phyloP scores from a whole-genome alignment of 2,888 invertebrate genomes.

The Agrotis clavis region DNA sequence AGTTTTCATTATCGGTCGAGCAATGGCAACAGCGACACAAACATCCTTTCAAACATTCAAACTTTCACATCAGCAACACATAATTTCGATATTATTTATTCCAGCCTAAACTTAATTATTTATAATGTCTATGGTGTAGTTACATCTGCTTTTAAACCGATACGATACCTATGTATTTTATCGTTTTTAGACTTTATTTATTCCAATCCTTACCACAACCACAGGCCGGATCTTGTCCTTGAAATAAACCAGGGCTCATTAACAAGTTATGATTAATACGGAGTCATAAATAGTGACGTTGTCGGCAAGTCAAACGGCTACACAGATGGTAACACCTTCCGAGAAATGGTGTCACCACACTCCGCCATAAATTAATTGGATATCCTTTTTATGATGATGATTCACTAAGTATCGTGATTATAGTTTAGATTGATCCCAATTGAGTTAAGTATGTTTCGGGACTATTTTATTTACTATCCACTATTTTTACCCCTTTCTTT shows the following conservation, averaged over 20 bases:
- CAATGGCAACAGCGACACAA: no score
- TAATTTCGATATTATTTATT: not conserved
- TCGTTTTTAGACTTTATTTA: not conserved
- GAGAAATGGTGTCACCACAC: conserved; percentile 72
- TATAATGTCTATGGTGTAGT: no score
- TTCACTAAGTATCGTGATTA: conserved; percentile 45
- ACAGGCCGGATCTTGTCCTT: conserved; percentile 55
- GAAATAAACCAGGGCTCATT: conserved; percentile 73
- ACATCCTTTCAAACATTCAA: no score
- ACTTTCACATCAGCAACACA: not conserved
- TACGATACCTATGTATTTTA: not conserved
- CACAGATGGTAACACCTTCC: conserved; percentile 79
- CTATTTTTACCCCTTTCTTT: not conserved
- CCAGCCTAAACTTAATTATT: no score
- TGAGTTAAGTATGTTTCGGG: not conserved
- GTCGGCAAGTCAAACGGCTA: conserved; percentile 73
- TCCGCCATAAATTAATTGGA: conserved; percentile 58
- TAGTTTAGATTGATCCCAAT: not conserved
- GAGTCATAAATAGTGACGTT: conserved; percentile 81
- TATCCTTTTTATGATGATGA: conserved; percentile 55
- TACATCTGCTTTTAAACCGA: not conserved
- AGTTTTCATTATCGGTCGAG: no score
- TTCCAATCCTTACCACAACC: conserved; percentile 16
- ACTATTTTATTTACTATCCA: no score
- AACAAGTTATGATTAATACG: conserved; percentile 83